phyloP scores from a whole-genome alignment of 2,888 invertebrate species.

The Lingula anatina region DNA sequence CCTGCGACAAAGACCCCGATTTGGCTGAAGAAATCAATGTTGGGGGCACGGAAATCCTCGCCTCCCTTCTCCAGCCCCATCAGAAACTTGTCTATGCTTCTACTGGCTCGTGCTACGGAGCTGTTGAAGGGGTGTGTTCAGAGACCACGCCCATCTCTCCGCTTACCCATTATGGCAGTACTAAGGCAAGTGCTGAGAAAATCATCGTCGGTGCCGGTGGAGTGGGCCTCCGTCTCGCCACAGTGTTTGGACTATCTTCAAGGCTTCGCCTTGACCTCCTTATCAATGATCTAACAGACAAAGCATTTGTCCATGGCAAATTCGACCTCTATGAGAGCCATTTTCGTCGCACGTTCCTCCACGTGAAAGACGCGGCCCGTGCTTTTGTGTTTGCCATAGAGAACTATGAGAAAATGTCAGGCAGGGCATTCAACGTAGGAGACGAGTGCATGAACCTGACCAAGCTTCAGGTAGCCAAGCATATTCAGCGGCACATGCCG shows the following conservation, averaged over 20 bases:
- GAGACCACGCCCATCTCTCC: conserved; percentile 48
- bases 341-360: conserved; percentile 48
- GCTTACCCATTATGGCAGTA: conserved; percentile 46
- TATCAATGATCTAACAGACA: conserved; percentile 45
- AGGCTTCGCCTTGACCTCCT: conserved; percentile 48
- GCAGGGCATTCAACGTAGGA: conserved; percentile 47
- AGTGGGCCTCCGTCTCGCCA: conserved; percentile 45
- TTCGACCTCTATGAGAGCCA: conserved; percentile 47
- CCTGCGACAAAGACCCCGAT: conserved; percentile 45
- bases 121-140: conserved; percentile 44
- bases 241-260: conserved; percentile 49
- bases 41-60: conserved; percentile 35
- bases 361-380: conserved; percentile 46
- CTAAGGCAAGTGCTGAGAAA: conserved; percentile 46
- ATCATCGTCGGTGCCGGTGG: conserved; percentile 32
- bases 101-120: conserved; percentile 51
- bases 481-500: conserved; percentile 36
- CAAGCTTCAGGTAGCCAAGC: conserved; percentile 39
- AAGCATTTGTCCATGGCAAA: conserved; percentile 33
- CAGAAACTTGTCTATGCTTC: conserved; percentile 46
- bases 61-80: conserved; percentile 26
- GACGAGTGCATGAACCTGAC: conserved; percentile 50
- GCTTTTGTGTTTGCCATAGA: conserved; percentile 47
- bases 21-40: conserved; percentile 40
- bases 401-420: conserved; percentile 39